These are phyloP conservation scores for Chaetorhynchus papuensis DNA, from an alignment of 2,113 vertebrate species.

Conservation along the genomic window DNA sequence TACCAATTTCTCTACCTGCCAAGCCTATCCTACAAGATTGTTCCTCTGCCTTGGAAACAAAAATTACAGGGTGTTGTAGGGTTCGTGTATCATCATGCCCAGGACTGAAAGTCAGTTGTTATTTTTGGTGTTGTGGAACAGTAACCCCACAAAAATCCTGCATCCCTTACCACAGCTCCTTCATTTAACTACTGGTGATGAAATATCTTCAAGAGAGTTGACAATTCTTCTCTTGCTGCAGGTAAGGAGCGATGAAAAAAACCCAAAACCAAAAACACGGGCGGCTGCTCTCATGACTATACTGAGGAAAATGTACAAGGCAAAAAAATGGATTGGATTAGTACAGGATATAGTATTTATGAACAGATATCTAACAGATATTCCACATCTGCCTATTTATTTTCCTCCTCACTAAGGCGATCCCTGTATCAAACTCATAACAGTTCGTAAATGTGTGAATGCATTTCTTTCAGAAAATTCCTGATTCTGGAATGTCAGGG, in stretches of 20 bases:
- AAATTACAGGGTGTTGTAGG: neutral
- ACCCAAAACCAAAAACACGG: accelerated
- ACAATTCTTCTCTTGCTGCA: neutral
- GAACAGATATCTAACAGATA: neutral
- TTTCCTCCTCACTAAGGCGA: neutral
- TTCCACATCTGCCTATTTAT: neutral
- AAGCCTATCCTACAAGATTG: neutral
- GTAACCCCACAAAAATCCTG: neutral
- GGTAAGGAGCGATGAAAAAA: neutral
- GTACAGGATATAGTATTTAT: neutral
- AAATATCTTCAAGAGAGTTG: neutral
- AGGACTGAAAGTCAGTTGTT: neutral
- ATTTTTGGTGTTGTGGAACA: neutral
- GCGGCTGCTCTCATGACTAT: neutral
- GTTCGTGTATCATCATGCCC: neutral
- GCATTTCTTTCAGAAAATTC: neutral
- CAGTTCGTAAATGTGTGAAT: neutral
- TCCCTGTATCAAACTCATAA: neutral
- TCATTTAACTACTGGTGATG: neutral
- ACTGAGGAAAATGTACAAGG: neutral
- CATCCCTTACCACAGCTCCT: neutral
- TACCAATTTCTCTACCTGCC: neutral
- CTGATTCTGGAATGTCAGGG: neutral
- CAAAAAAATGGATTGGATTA: neutral
- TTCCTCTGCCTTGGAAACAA: neutral